A percentile compares a stretch with the other conserved stretches of the same genome.
Conservation (phyloP, 2,888 invertebrate genomes). For the Acanthosoma haemorrhoidale region DNA sequence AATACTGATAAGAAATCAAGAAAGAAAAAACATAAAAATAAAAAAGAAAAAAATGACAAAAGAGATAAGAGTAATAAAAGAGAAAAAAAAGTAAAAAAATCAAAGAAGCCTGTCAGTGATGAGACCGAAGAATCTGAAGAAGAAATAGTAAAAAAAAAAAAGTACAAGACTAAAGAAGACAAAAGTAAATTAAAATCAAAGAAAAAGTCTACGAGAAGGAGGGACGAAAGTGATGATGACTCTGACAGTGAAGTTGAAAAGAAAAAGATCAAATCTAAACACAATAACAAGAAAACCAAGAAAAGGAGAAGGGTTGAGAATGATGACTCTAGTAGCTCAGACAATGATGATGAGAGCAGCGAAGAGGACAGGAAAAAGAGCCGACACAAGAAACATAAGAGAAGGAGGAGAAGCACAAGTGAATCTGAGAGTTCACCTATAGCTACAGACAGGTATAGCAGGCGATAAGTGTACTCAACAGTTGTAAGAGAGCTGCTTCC, state of each 20-base stretch:
- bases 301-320: background rate
- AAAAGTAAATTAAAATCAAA: slow-evolving; percentile 23
- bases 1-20: slow-evolving; percentile 37
- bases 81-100: slow-evolving; percentile 38
- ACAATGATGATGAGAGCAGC: background rate
- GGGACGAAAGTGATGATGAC: background rate
- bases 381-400: slow-evolving; percentile 22
- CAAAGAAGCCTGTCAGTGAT: slow-evolving; percentile 29
- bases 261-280: background rate
- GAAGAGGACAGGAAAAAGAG: slow-evolving; percentile 20
- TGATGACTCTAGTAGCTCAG: background rate
- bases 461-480: too few species aligned
- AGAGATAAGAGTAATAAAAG: slow-evolving; percentile 25
- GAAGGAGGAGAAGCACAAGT: background rate
- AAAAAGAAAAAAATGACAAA: slow-evolving; percentile 34
- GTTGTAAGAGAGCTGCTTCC: too few species aligned
- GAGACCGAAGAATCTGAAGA: slow-evolving; percentile 3
- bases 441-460: background rate
- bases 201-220: background rate
- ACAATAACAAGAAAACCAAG: background rate
- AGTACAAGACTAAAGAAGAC: slow-evolving; percentile 19
- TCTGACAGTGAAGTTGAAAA: slow-evolving; percentile 19
- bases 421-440: background rate
- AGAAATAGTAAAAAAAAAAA: background rate
- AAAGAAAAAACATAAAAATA: slow-evolving; percentile 39